phyloP scores from a whole-genome alignment of 2,888 invertebrate species.

The Drosophila tanythrix region DNA sequence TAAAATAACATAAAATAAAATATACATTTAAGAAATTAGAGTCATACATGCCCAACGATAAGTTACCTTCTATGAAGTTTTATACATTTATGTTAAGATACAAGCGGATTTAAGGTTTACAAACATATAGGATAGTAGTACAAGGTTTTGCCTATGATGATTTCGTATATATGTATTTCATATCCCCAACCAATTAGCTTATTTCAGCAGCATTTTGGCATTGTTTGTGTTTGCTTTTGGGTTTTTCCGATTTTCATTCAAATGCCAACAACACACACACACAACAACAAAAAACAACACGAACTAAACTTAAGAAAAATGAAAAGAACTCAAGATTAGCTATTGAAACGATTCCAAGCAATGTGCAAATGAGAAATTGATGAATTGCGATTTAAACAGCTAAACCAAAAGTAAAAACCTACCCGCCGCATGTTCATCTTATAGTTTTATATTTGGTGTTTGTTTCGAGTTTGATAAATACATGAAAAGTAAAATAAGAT shows the following conservation, averaged over 20 bases:
- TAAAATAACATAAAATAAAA: background rate
- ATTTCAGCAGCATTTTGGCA: background rate
- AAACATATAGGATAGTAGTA: background rate
- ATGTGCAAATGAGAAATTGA: slow-evolving; percentile 32
- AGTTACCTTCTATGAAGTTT: no score
- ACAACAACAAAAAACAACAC: background rate
- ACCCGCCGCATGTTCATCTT: slow-evolving; percentile 71
- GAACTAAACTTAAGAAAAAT: background rate
- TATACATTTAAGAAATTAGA: background rate
- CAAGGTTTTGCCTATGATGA: background rate
- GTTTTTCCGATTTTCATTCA: background rate
- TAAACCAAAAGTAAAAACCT: slow-evolving; percentile 62
- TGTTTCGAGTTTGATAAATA: slow-evolving; percentile 39
- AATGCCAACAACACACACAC: background rate
- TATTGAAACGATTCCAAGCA: slow-evolving; percentile 30
- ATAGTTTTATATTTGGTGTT: slow-evolving; percentile 39
- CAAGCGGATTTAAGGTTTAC: background rate
- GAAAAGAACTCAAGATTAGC: background rate
- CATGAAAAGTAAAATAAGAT: slow-evolving; percentile 63
- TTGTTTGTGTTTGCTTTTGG: background rate
- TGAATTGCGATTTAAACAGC: slow-evolving; percentile 41
- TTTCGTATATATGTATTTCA: background rate
- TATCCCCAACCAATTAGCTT: background rate
- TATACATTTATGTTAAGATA: background rate
- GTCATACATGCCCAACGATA: background rate